phyloP scores from a whole-genome alignment of 2,113 vertebrate species.

The Theristicus caerulescens region DNA sequence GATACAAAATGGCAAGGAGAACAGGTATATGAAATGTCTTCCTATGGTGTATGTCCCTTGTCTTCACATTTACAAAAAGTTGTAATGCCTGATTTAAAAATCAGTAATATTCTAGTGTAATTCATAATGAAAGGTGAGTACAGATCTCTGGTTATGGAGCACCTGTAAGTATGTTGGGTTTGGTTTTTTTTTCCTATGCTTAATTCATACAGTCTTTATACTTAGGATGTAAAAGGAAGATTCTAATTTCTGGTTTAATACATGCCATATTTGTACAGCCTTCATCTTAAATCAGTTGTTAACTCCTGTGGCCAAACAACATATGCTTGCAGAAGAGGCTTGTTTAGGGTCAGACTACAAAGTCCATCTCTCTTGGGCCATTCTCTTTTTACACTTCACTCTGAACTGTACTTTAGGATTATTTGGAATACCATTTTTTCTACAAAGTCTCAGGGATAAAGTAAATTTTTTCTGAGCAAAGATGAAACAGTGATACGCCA shows the following conservation, averaged over 20 bases:
- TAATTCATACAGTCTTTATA: not conserved
- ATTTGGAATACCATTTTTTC: not conserved
- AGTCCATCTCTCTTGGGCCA: not conserved
- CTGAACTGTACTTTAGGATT: not conserved
- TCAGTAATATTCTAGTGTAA: not conserved
- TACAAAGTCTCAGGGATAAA: not conserved
- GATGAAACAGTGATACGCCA: not conserved
- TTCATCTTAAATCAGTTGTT: not conserved
- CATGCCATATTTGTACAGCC: not conserved
- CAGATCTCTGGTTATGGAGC: not conserved
- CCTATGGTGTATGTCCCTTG: constrained; percentile 7
- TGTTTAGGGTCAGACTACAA: not conserved
- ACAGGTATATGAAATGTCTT: constrained; percentile 82
- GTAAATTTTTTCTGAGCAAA: not conserved
- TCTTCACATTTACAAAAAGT: not conserved
- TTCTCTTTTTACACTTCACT: not conserved
- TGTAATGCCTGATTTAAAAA: constrained; percentile 7
- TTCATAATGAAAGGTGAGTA: constrained; percentile 53
- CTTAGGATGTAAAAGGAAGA: not conserved
- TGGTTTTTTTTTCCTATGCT: not conserved
- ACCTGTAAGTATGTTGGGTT: not conserved
- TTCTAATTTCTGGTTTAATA: not conserved
- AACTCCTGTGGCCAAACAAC: not conserved
- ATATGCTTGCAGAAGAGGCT: not conserved
- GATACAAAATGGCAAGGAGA: constrained; percentile 97